Evolutionary conservation across 2,888 invertebrate genomes (phyloP).

Genomic region (Acronicta psi): DNA sequence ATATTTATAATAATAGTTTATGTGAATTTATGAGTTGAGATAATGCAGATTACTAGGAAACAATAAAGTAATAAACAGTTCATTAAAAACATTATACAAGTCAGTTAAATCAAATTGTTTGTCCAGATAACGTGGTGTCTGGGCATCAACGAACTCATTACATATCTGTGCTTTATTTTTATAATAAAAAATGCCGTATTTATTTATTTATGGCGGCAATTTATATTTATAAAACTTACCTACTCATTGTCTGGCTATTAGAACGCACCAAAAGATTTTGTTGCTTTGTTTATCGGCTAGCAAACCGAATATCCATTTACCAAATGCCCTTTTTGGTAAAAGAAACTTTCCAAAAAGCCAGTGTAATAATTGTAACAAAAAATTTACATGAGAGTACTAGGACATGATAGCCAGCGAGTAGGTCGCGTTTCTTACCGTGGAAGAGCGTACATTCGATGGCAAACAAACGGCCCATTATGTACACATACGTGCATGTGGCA

Average conservation of each 20-base stretch:
- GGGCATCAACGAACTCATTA: slow-evolving; percentile 46
- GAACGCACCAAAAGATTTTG: neutral
- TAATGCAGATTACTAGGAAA: slow-evolving; percentile 23
- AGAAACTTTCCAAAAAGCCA: slow-evolving; percentile 26
- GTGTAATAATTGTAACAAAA: slow-evolving; percentile 25
- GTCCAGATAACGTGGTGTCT: slow-evolving; percentile 32
- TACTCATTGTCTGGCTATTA: slow-evolving; percentile 18
- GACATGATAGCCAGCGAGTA: slow-evolving; percentile 60
- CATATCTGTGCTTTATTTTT: slow-evolving; percentile 38
- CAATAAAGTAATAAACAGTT: slow-evolving; percentile 51
- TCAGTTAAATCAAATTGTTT: slow-evolving; percentile 57
- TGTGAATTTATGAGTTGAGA: slow-evolving; percentile 3
- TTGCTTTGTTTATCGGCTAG: no score
- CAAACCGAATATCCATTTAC: neutral
- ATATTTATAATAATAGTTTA: slow-evolving; percentile 7
- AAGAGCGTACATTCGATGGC: slow-evolving; percentile 49
- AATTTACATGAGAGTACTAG: slow-evolving; percentile 60
- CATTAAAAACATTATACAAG: slow-evolving; percentile 47
- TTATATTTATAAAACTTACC: slow-evolving; percentile 7
- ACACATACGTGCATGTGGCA: slow-evolving; percentile 54
- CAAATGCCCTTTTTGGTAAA: slow-evolving; percentile 15
- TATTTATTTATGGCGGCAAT: slow-evolving; percentile 35
- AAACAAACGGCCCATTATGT: slow-evolving; percentile 57
- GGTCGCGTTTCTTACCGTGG: slow-evolving; percentile 51
- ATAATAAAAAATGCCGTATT: slow-evolving; percentile 28